Percentiles rank a stretch among this genome's conserved stretches.
Evolutionary conservation across 2,113 vertebrate genomes (phyloP).

Genomic region (Eonycteris spelaea): DNA sequence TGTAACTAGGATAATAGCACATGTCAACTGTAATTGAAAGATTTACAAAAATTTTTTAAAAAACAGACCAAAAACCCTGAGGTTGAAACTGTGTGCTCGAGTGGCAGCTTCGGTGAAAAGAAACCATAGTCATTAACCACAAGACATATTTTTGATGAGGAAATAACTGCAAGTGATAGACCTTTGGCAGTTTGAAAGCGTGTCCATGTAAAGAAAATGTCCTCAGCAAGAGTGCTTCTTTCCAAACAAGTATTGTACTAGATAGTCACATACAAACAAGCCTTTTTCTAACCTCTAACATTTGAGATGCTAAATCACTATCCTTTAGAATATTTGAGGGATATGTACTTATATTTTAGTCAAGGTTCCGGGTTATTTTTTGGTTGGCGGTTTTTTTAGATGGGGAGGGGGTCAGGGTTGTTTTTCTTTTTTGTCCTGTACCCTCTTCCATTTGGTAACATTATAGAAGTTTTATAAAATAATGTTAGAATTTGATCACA

Average conservation of each 20-base stretch:
- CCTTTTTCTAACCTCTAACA: neutral
- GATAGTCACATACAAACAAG: neutral
- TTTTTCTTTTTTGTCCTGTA: neutral
- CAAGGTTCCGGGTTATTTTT: neutral
- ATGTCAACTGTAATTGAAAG: too few relatives aligned
- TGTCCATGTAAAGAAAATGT: neutral
- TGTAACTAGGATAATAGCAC: too few relatives aligned
- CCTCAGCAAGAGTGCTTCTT: neutral
- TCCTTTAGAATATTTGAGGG: neutral
- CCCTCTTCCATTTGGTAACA: neutral
- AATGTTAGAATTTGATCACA: conserved; percentile 7
- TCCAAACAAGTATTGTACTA: neutral
- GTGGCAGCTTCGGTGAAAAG: neutral
- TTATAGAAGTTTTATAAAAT: neutral
- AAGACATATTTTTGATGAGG: neutral
- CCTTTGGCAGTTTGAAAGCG: neutral
- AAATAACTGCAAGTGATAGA: neutral
- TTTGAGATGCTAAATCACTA: neutral
- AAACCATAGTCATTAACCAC: neutral
- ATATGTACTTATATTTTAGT: neutral
- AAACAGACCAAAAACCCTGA: neutral
- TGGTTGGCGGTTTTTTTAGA: neutral
- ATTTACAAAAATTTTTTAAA: too few relatives aligned
- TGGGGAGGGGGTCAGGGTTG: neutral
- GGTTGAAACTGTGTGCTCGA: neutral